These are phyloP conservation scores for Podarcis muralis DNA, from an alignment of 2,113 vertebrate species.

Conservation along the genomic window DNA sequence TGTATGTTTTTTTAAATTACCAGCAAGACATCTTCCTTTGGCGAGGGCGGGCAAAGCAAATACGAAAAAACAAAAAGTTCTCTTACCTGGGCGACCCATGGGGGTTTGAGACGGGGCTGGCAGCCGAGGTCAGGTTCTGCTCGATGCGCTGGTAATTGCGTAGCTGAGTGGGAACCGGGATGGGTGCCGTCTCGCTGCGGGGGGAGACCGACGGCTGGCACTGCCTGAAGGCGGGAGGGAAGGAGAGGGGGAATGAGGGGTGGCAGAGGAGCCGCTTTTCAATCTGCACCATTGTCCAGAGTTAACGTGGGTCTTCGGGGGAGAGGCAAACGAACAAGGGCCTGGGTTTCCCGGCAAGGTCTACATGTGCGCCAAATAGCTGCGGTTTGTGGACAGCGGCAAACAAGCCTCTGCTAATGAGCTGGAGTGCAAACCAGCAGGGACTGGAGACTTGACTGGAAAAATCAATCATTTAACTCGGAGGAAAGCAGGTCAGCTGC, in stretches of 20 bases:
- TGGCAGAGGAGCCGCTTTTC: constrained; percentile 19
- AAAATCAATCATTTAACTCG: constrained; percentile 11
- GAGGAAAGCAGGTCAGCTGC: constrained; percentile 24
- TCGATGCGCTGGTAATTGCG: constrained; percentile 97
- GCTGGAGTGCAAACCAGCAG: background rate
- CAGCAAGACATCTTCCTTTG: no score
- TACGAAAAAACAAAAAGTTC: background rate
- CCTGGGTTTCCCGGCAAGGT: background rate
- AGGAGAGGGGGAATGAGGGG: constrained; percentile 50
- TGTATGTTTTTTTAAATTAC: no score
- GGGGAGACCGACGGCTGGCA: constrained; percentile 86
- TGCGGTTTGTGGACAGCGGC: background rate
- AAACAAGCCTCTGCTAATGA: background rate
- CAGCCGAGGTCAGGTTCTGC: constrained; percentile 91
- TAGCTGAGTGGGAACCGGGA: constrained; percentile 94
- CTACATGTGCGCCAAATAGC: no score
- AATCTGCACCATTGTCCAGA: constrained; percentile 27
- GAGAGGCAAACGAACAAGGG: background rate
- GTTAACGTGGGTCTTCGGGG: constrained; percentile 25
- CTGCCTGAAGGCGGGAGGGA: constrained; percentile 75
- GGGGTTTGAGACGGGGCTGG: constrained; percentile 78
- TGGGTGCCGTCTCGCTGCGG: constrained; percentile 88
- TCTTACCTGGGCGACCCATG: constrained; percentile 92
- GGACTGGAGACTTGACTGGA: background rate
- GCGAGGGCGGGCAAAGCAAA: constrained; percentile 4